phyloP scores from a whole-genome alignment of 1,140 invertebrate species.

The Papilio aristodemus region DNA sequence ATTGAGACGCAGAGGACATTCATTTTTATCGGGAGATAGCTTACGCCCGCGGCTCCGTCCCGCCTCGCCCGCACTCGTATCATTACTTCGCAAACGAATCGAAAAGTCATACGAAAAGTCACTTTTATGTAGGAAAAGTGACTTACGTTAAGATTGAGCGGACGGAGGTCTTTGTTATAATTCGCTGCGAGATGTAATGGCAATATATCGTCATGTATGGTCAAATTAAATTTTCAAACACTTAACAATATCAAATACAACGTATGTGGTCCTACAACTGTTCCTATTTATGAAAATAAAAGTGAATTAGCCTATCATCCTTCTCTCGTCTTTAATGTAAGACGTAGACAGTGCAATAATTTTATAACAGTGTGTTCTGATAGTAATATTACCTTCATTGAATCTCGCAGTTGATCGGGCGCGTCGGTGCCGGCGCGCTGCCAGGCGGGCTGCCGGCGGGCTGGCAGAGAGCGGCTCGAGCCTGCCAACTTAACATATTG shows the following conservation, averaged over 20 bases:
- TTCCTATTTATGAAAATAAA: too few relatives aligned
- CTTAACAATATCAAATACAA: too few relatives aligned
- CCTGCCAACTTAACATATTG: constrained; percentile 32
- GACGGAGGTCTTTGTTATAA: background rate
- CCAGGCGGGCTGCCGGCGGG: constrained; percentile 21
- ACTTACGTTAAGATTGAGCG: background rate
- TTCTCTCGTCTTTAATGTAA: too few relatives aligned
- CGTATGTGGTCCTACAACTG: too few relatives aligned
- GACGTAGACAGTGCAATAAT: background rate
- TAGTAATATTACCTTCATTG: constrained; percentile 53
- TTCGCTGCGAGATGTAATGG: background rate
- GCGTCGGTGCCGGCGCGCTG: constrained; percentile 28
- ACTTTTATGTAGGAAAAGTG: background rate
- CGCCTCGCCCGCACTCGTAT: background rate
- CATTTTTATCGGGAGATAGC: constrained; percentile 53
- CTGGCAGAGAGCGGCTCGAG: background rate
- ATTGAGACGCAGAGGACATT: constrained; percentile 57
- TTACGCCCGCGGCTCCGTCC: constrained; percentile 5
- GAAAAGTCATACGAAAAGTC: background rate
- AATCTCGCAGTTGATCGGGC: constrained; percentile 39
- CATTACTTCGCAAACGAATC: background rate
- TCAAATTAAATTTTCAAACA: too few relatives aligned
- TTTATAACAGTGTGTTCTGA: background rate
- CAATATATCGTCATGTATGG: too few relatives aligned
- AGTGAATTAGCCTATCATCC: too few relatives aligned